A percentile compares a stretch with the other conserved stretches of the same genome.
These are phyloP conservation scores for Ceyx cyanopectus DNA, from an alignment of 2,113 vertebrate species.

Conservation along the genomic window DNA sequence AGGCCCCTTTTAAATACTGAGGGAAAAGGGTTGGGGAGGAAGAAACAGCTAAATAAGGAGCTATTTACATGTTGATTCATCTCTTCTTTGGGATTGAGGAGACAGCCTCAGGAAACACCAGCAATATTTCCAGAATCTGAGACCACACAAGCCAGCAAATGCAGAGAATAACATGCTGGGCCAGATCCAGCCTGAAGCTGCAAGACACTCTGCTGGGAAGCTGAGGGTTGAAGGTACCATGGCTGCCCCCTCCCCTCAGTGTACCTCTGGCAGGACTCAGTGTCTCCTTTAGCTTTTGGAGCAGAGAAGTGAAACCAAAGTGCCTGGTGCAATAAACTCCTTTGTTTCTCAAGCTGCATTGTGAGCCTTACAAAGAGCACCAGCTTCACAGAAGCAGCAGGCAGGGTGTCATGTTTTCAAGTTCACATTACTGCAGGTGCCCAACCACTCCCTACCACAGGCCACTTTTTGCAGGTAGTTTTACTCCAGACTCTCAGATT, in stretches of 20 bases:
- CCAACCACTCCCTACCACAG: neutral
- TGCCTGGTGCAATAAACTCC: neutral
- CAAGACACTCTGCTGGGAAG: fast-evolving
- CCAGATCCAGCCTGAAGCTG: neutral
- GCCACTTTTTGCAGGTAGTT: neutral
- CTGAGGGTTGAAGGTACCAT: neutral
- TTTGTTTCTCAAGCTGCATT: neutral
- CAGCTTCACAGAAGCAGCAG: neutral
- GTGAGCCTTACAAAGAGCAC: neutral
- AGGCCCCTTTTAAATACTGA: neutral
- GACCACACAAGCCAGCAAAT: neutral
- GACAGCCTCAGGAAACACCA: neutral
- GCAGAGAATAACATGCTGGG: neutral
- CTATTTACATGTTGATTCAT: neutral
- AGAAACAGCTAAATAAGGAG: neutral
- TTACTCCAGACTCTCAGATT: neutral
- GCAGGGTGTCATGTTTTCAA: neutral
- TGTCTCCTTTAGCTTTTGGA: neutral
- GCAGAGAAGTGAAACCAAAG: neutral
- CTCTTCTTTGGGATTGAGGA: neutral
- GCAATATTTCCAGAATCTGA: neutral
- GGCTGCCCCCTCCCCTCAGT: fast-evolving
- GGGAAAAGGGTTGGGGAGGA: neutral
- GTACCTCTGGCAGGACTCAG: neutral
- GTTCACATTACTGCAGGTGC: neutral